Base-by-base conservation (phyloP, 2,113 vertebrate genomes). In the Semicossyphus pulcher region DNA sequence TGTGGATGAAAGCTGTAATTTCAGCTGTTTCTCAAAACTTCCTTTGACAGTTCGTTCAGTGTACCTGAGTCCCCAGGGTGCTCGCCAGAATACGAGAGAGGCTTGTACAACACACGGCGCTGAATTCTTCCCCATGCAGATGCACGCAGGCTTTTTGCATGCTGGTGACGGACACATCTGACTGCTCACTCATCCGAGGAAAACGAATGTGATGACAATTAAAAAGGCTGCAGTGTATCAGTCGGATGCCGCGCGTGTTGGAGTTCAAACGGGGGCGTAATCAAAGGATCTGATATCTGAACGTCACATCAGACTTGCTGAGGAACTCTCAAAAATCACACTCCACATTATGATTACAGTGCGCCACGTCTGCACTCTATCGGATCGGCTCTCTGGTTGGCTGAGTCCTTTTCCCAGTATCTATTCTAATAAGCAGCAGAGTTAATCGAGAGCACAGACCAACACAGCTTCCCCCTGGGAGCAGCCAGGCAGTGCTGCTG, bases 371-470 rank as follows among this genome's bases (percentile, higher is more conserved):
- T 54, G 76, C 71, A 75, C 66, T 75, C 73, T 69, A 67, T 75
- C 31, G 25, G 76, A 78, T 81, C 64, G 67, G 71, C 70, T 84
- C 76, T 78, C 53, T 83, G 78, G 72, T 78, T 88, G 80, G 72
- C 83, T 72, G 67, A 84, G 53, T 81, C 72, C 72, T 69, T 84
- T 51, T 63, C 41, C 83, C 44, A 14, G 85, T 87, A 90, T 91
- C 86, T 86, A 85, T 89, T 89, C 85, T 88, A 92, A 92, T 90
- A 88, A 89, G 84, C 51, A 7, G 81, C 80, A 57, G 69, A 90
- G 85, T 88, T 90, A 91, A 91, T 91, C 81, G 83, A 88, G 90
- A 92, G 91, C 85, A 69, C 63, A 76, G 90, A 87, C 72, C 81
- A 89, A 90, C 90, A 89, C 83, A 83, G 78, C 68, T 64, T 65